phyloP scores from a whole-genome alignment of 2,797 vertebrate species.

The Acropternis orthonyx region DNA sequence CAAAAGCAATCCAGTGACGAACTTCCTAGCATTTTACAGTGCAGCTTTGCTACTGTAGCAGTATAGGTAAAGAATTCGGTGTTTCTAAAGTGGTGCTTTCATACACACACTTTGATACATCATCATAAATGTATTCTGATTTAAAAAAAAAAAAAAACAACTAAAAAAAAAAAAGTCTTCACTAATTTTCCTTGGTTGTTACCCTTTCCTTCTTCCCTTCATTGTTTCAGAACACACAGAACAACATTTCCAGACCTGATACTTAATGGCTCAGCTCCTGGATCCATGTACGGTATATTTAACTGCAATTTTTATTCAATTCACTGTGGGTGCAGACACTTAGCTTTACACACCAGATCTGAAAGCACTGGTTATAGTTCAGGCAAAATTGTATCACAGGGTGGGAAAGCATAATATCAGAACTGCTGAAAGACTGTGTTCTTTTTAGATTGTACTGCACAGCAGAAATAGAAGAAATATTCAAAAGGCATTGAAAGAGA shows the following conservation, averaged over 20 bases:
- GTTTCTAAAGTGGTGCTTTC: not conserved
- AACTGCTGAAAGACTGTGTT: not conserved
- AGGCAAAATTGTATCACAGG: slow-evolving; percentile 25
- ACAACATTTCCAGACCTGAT: slow-evolving; percentile 3
- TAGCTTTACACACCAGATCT: slow-evolving; percentile 26
- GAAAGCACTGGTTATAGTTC: slow-evolving; percentile 33
- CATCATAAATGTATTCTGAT: not conserved
- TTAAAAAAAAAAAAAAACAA: not conserved
- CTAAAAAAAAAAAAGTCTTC: not conserved
- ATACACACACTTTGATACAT: not conserved
- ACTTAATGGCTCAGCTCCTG: not conserved
- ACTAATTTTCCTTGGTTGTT: not conserved
- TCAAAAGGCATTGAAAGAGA: slow-evolving; percentile 41
- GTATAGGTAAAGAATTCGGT: not conserved
- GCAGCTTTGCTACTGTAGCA: not conserved
- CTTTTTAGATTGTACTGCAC: slow-evolving; percentile 13
- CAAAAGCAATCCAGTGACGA: not conserved
- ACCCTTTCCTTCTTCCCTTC: not conserved
- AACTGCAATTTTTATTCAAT: slow-evolving; percentile 41
- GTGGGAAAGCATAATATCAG: slow-evolving; percentile 23
- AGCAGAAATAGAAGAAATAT: slow-evolving; percentile 38
- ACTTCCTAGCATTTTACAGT: not conserved
- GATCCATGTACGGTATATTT: slow-evolving; percentile 16
- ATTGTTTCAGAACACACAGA: not conserved
- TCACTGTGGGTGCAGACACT: slow-evolving; percentile 20